phyloP scores from a whole-genome alignment of 2,113 vertebrate genomes.

The Neolamprologus devosi region DNA sequence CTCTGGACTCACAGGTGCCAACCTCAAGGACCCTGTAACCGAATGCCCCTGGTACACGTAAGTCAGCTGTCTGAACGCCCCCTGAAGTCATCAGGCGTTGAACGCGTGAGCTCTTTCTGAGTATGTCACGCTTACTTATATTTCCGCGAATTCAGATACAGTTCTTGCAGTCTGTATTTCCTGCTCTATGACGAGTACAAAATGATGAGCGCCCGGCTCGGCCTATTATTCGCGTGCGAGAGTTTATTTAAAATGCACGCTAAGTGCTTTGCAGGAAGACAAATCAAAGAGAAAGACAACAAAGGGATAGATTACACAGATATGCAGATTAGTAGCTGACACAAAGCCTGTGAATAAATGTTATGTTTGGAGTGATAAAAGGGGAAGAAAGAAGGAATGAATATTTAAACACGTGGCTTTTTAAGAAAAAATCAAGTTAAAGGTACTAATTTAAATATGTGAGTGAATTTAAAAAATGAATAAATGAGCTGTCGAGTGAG shows the following conservation, averaged over 20 bases:
- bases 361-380: not conserved
- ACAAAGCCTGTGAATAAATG: not conserved
- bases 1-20: slow-evolving; percentile 95
- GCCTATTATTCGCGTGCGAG: not conserved
- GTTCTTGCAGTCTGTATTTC: not conserved
- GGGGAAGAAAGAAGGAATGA: not conserved
- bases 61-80: slow-evolving; percentile 38
- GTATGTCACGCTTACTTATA: not conserved
- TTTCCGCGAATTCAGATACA: not conserved
- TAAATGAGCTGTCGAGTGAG: not conserved
- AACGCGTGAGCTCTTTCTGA: not conserved
- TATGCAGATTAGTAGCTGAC: not conserved
- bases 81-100: not conserved
- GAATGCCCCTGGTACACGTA: slow-evolving; percentile 97
- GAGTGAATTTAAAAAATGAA: not conserved
- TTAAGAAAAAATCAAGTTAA: not conserved
- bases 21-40: slow-evolving; percentile 89
- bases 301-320: not conserved
- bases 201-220: not conserved
- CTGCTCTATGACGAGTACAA: not conserved
- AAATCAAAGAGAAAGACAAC: not conserved
- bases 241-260: not conserved
- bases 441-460: not conserved
- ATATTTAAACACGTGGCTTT: not conserved
- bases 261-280: not conserved